phyloP scores from a whole-genome alignment of 2,888 invertebrate species.

The Shargacucullia verbasci region DNA sequence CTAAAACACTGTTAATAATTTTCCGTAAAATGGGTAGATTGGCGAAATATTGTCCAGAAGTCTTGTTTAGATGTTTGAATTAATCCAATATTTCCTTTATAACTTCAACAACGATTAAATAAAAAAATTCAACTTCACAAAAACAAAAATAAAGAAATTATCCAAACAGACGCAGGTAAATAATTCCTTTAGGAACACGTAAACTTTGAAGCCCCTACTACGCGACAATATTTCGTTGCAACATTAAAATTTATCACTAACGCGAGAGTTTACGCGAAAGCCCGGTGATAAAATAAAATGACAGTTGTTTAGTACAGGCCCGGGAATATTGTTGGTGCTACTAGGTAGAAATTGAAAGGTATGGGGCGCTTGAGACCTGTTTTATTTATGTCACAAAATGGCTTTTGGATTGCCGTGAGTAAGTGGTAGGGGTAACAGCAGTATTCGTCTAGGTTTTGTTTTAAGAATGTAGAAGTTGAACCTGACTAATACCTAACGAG shows the following conservation, averaged over 20 bases:
- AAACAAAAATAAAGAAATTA: slow-evolving; percentile 41
- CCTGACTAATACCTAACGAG: too few relatives aligned
- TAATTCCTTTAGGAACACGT: slow-evolving; percentile 34
- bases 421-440: slow-evolving; percentile 66
- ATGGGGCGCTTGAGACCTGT: slow-evolving; percentile 83
- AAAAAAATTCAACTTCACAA: slow-evolving; percentile 8
- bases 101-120: too few relatives aligned
- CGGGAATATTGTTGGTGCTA: slow-evolving; percentile 81
- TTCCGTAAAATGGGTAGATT: too few relatives aligned
- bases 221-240: slow-evolving; percentile 83
- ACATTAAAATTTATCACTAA: slow-evolving; percentile 88
- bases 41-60: too few relatives aligned
- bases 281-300: slow-evolving; percentile 88
- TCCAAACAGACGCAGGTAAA: slow-evolving; percentile 22
- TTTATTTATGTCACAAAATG: slow-evolving; percentile 86
- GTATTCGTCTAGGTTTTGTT: slow-evolving; percentile 1
- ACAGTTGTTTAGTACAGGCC: slow-evolving; percentile 87
- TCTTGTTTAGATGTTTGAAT: too few relatives aligned
- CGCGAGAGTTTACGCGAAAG: slow-evolving; percentile 84
- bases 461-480: too few relatives aligned
- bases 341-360: slow-evolving; percentile 87
- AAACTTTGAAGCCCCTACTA: slow-evolving; percentile 52
- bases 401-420: slow-evolving; percentile 83
- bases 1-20: too few relatives aligned
- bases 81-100: too few relatives aligned